phyloP scores from a whole-genome alignment of 2,888 invertebrate genomes.

The Endotricha flammealis region DNA sequence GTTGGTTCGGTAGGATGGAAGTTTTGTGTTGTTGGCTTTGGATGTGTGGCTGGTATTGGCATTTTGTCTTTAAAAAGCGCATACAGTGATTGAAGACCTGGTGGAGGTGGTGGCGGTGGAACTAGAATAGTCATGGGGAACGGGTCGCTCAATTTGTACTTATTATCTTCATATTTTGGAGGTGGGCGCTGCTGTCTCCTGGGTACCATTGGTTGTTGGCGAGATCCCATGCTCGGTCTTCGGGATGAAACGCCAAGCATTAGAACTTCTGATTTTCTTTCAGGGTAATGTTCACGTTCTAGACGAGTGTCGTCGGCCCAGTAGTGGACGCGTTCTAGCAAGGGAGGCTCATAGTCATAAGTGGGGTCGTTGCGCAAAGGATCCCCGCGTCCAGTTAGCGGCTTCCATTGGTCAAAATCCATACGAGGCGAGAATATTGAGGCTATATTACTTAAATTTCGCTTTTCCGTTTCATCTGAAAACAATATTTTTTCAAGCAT shows the following conservation, averaged over 20 bases:
- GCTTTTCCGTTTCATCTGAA: conserved; percentile 47
- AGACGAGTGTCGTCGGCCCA: conserved; percentile 84
- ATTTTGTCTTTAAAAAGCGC: conserved; percentile 44
- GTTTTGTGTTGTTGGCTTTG: conserved; percentile 33
- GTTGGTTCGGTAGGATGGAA: conserved; percentile 35
- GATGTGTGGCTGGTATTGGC: conserved; percentile 27
- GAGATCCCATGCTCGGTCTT: conserved; percentile 79
- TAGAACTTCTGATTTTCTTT: conserved; percentile 83
- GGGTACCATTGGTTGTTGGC: conserved; percentile 51
- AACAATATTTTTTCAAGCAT: conserved; percentile 19
- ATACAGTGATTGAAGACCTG: conserved; percentile 54
- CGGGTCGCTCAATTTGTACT: conserved; percentile 71
- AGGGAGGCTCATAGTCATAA: conserved; percentile 90
- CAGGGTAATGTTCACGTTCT: conserved; percentile 69
- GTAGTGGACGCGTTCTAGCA: conserved; percentile 87
- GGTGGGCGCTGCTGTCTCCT: conserved; percentile 27
- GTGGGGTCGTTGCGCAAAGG: conserved; percentile 91
- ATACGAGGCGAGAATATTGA: conserved; percentile 84
- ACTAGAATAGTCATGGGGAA: conserved; percentile 83
- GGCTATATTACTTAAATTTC: conserved; percentile 38
- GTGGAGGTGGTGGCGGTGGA: conserved; percentile 81
- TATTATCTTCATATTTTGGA: conserved; percentile 69
- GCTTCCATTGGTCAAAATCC: conserved; percentile 92
- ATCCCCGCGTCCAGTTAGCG: conserved; percentile 86
- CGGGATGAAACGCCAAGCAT: conserved; percentile 84